These are phyloP conservation scores for Drosophila recens DNA, from an alignment of 2,888 invertebrate species.

Conservation along the genomic window DNA sequence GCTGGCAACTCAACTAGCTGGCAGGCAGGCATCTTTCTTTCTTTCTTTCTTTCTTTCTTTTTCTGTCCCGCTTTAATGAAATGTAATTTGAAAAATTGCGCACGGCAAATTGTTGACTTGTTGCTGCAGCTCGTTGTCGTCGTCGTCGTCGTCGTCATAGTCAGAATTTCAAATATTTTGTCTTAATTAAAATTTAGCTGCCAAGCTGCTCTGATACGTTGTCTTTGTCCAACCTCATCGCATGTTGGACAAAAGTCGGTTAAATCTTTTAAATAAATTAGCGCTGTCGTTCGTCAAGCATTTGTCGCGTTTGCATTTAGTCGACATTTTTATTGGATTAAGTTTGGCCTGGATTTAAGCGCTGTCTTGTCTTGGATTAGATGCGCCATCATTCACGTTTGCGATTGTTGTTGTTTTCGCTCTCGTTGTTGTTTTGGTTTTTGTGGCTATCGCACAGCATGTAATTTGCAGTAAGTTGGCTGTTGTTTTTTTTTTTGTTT, in stretches of 20 bases:
- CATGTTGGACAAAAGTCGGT: constrained; percentile 59
- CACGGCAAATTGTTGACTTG: constrained; percentile 71
- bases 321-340: constrained; percentile 78
- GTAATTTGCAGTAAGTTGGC: constrained; percentile 70
- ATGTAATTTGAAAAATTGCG: constrained; percentile 78
- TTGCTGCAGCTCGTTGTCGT: constrained; percentile 40
- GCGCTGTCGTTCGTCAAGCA: constrained; percentile 74
- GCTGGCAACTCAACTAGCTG: constrained; percentile 11
- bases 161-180: constrained; percentile 77
- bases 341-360: constrained; percentile 73
- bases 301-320: constrained; percentile 77
- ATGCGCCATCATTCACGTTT: constrained; percentile 67
- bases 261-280: constrained; percentile 72
- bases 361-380: constrained; percentile 57
- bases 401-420: constrained; percentile 15
- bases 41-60: constrained; percentile 14
- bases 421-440: constrained; percentile 17
- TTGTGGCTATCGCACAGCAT: constrained; percentile 55
- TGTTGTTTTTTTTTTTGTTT: constrained; percentile 19
- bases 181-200: constrained; percentile 73
- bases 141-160: constrained; percentile 39
- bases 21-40: constrained; percentile 15
- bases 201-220: constrained; percentile 20
- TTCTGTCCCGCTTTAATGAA: constrained; percentile 63
- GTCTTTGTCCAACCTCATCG: constrained; percentile 12